A percentile compares a stretch with the other conserved stretches of the same genome.
Conservation (phyloP, 2,797 vertebrate species). For the Trachurus trachurus region DNA sequence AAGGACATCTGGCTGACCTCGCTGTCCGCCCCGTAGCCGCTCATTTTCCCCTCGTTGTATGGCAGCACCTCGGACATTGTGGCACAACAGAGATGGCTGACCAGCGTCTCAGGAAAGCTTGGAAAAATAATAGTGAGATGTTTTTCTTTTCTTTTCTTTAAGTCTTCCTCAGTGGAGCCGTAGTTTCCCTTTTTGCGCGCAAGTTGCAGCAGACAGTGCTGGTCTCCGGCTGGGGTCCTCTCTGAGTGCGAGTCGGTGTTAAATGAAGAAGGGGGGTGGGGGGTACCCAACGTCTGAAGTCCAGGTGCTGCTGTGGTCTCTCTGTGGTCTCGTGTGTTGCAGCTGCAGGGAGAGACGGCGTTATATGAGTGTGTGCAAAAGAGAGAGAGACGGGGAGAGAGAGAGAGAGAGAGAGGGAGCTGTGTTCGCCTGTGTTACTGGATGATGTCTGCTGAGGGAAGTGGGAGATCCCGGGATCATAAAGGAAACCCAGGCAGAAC, state of each 20-base stretch:
- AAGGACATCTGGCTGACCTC: slow-evolving; percentile 97
- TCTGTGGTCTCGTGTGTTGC: slow-evolving; percentile 56
- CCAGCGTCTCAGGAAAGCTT: slow-evolving; percentile 4
- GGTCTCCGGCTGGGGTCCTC: slow-evolving; percentile 43
- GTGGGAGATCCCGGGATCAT: slow-evolving; percentile 95
- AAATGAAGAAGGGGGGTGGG: neutral
- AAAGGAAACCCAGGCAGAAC: slow-evolving; percentile 95
- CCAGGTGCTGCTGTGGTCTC: slow-evolving; percentile 49
- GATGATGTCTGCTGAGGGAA: slow-evolving; percentile 86
- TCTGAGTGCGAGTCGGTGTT: neutral
- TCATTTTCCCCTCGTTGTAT: slow-evolving; percentile 98
- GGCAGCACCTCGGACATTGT: slow-evolving; percentile 98
- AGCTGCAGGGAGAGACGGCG: slow-evolving; percentile 47
- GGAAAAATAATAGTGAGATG: neutral
- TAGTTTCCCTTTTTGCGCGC: slow-evolving; percentile 50
- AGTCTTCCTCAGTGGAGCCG: slow-evolving; percentile 37
- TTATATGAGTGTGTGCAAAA: neutral
- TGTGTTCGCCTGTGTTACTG: slow-evolving; percentile 78
- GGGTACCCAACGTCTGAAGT: slow-evolving; percentile 27
- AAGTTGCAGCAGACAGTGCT: slow-evolving; percentile 18
- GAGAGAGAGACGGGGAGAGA: neutral
- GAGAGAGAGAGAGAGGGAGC: slow-evolving; percentile 42
- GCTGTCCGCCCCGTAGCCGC: slow-evolving; percentile 93
- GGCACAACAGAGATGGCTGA: slow-evolving; percentile 58
- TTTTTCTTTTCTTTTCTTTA: neutral